Conservation (phyloP, 2,797 vertebrate genomes). For the Poeciliopsis infans region DNA sequence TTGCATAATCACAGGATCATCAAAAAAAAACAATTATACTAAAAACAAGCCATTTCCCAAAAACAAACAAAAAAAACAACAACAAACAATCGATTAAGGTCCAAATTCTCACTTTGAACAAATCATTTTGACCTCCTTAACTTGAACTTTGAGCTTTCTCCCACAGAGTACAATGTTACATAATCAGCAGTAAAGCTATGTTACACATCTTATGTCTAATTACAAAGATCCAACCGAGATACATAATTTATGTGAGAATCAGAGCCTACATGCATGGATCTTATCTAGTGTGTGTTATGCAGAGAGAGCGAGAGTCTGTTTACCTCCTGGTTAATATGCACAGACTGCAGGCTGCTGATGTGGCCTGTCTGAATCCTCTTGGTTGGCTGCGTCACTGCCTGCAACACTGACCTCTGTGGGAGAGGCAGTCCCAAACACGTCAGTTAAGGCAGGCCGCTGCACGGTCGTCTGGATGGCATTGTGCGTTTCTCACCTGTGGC, state of each 20-base stretch:
- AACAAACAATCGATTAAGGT: too few relatives aligned
- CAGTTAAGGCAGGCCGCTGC: background rate
- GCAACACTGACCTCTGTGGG: constrained; percentile 89
- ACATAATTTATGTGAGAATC: background rate
- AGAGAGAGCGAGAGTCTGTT: constrained; percentile 1
- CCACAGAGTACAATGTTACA: background rate
- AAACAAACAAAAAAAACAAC: too few relatives aligned
- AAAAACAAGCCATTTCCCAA: background rate
- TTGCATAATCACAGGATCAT: background rate
- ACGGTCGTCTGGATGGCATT: background rate
- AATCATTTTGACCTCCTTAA: background rate
- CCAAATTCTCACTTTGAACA: background rate
- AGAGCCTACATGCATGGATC: background rate
- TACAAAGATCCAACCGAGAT: background rate
- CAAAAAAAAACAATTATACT: background rate
- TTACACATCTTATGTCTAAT: background rate
- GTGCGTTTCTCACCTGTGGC: constrained; percentile 82
- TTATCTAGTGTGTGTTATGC: background rate
- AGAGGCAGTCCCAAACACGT: constrained; percentile 39
- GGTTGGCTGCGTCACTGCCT: constrained; percentile 75
- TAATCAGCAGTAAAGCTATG: background rate
- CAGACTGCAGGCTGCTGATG: constrained; percentile 82
- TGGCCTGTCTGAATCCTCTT: constrained; percentile 84
- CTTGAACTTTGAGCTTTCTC: background rate
- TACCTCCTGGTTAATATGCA: constrained; percentile 88